Conservation (phyloP, 2,797 vertebrate species). For the Halcyon badia region DNA sequence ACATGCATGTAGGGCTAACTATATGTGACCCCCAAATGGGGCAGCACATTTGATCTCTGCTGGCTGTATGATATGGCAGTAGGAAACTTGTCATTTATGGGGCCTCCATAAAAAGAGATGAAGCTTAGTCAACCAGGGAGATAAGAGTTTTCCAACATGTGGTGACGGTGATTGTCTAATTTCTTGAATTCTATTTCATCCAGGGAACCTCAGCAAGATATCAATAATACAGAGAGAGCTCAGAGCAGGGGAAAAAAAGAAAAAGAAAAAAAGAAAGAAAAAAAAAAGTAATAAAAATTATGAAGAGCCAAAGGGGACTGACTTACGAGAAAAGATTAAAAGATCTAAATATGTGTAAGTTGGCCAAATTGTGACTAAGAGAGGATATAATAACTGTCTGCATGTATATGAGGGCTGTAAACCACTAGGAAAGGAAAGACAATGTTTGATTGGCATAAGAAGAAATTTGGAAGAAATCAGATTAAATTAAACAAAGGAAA, state of each 20-base stretch:
- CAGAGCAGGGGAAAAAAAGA: background rate
- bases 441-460: background rate
- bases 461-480: background rate
- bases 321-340: background rate
- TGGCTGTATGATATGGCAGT: background rate
- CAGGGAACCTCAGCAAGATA: background rate
- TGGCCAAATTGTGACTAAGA: constrained; percentile 51
- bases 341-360: background rate
- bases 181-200: background rate
- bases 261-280: no score
- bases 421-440: background rate
- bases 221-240: background rate
- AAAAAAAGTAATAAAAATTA: background rate
- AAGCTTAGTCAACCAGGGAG: background rate
- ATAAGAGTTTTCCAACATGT: background rate
- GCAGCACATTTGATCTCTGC: background rate
- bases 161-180: fast-evolving
- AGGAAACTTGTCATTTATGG: background rate
- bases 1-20: fast-evolving
- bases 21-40: background rate
- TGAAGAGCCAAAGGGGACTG: background rate
- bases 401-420: constrained; percentile 6
- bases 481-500: constrained; percentile 28
- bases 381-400: constrained; percentile 9
- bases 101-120: background rate